Evolutionary conservation across 2,113 vertebrate species (phyloP), one percentile per base, ranked within the genome.

Genomic region (Menura novaehollandiae): DNA sequence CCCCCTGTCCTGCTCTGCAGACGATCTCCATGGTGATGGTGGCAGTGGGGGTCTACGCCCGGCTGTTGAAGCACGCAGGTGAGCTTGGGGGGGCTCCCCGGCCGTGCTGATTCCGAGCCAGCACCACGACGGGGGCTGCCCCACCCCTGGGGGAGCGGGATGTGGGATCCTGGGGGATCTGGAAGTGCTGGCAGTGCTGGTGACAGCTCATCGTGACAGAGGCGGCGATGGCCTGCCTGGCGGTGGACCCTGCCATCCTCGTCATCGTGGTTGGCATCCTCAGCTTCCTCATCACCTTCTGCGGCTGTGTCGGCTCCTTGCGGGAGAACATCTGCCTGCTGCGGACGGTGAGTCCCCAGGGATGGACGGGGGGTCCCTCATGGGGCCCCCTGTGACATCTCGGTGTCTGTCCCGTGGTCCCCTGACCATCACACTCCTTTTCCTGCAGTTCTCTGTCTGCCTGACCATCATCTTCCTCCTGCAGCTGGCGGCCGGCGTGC

Each of bases 201-300:
- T 94, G 85, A 95, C 60, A 7, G 6, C 32, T 69, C 2, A 3
- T 6, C 7, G 21, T 6, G 60, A 20, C 96, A 99, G 99, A 99
- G 94, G 98, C 99, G 6, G 98, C 98, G 3, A 74, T 99, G 97
- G 98, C 98, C 9, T 98, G 93, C 89, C 97, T 99, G 88, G 97
- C 98, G 0, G 97, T 99, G 97, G 99, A 99, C 85, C 99, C 99
- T 0, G 98, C 99, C 81, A 74, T 99, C 44, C 96, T 99, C 88
- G 98, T 99, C 46, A 72, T 99, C 26, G 78, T 98, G 4, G 98
- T 99, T 11, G 99, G 99, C 3, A 21, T 98, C 66, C 97, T 99
- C 86, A 99, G 99, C 98, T 99, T 99, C 98, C 93, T 99, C 84
- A 97, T 99, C 97, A 99, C 99, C 51, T 99, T 99, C 98, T 99